Evolutionary conservation across 2,888 invertebrate genomes (phyloP).

Genomic region (Tridacna gigas): DNA sequence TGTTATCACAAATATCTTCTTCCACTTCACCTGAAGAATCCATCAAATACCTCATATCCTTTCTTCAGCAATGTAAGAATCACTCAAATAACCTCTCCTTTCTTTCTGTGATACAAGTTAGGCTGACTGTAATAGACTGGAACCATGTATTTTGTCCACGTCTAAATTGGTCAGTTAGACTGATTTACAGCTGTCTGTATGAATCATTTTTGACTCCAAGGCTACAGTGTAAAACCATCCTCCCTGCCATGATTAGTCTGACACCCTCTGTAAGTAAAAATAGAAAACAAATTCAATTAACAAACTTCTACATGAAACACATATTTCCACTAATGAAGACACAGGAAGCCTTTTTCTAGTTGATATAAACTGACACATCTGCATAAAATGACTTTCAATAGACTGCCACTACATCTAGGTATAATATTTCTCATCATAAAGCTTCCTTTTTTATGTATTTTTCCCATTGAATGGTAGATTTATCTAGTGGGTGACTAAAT

Average conservation of each 20-base stretch:
- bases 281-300: slow-evolving; percentile 16
- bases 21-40: background rate
- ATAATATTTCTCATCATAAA: too few species aligned
- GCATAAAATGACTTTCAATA: too few species aligned
- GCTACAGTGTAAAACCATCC: background rate
- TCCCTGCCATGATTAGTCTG: slow-evolving; percentile 17
- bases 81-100: too few species aligned
- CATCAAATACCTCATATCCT: background rate
- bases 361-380: too few species aligned
- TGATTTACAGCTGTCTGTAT: slow-evolving; percentile 22
- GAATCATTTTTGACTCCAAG: background rate
- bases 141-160: background rate
- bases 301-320: background rate
- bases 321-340: background rate
- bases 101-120: background rate
- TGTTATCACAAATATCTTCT: background rate
- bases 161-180: background rate
- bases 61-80: too few species aligned
- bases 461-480: too few species aligned
- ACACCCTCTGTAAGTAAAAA: slow-evolving; percentile 10
- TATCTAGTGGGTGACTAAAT: too few species aligned
- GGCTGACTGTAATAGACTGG: background rate
- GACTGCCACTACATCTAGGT: too few species aligned
- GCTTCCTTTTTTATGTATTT: too few species aligned
- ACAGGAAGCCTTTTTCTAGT: too few species aligned